These are phyloP conservation scores for Ptyas mucosa DNA, from an alignment of 2,113 vertebrate species.

Conservation along the genomic window DNA sequence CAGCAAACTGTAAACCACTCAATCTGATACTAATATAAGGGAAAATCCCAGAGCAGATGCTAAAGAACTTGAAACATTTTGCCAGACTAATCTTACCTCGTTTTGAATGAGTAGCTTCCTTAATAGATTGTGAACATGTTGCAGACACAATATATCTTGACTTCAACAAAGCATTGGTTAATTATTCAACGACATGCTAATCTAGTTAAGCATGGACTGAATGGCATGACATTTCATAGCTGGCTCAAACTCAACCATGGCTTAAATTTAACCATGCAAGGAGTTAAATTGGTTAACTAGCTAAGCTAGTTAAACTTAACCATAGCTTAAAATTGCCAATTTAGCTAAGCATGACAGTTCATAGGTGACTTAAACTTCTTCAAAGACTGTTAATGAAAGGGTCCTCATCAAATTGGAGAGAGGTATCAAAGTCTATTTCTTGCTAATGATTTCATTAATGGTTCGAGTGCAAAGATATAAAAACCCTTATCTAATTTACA, in stretches of 20 bases:
- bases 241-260: neutral
- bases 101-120: neutral
- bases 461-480: neutral
- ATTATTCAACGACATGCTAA: neutral
- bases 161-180: neutral
- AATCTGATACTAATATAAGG: neutral
- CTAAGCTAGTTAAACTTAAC: neutral
- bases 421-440: neutral
- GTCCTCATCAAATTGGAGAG: neutral
- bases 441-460: neutral
- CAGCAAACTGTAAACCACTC: neutral
- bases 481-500: neutral
- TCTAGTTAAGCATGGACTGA: neutral
- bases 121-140: neutral
- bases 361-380: neutral
- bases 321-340: neutral
- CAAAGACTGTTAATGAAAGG: neutral
- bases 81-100: neutral
- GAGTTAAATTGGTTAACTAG: neutral
- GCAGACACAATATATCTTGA: neutral
- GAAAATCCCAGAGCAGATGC: neutral
- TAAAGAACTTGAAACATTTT: neutral
- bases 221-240: neutral
- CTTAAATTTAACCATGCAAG: neutral
- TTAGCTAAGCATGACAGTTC: neutral